Percentiles rank a stretch among this genome's conserved stretches.
phyloP scores from a whole-genome alignment of 64 coral and sea anemone genomes.

The Platygyra sinensis region DNA sequence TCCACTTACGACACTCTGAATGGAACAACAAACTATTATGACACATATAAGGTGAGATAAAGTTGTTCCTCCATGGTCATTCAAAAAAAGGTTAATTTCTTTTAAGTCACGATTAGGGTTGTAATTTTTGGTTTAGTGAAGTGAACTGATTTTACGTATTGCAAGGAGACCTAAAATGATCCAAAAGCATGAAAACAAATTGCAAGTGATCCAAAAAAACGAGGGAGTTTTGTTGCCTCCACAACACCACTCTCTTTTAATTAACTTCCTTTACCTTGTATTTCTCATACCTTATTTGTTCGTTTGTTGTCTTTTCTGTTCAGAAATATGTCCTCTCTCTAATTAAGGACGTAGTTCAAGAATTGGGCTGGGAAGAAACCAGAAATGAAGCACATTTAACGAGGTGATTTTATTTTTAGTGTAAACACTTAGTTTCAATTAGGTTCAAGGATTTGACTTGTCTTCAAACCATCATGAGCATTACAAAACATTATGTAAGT shows the following conservation, averaged over 20 bases:
- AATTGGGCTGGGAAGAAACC: constrained; percentile 50
- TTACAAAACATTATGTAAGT: too few relatives aligned
- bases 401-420: background rate
- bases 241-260: background rate
- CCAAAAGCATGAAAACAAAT: too few relatives aligned
- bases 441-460: too few relatives aligned
- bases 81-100: too few relatives aligned
- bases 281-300: background rate
- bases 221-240: background rate
- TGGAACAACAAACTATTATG: background rate
- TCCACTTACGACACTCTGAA: constrained; percentile 21
- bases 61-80: background rate
- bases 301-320: background rate
- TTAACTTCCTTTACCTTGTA: background rate
- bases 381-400: constrained; percentile 15
- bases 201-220: too few relatives aligned
- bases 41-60: constrained; percentile 37
- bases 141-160: too few relatives aligned
- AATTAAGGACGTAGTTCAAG: background rate
- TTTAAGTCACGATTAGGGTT: too few relatives aligned
- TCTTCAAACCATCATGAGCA: too few relatives aligned
- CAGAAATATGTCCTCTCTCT: constrained; percentile 38
- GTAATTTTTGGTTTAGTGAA: too few relatives aligned
- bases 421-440: too few relatives aligned
- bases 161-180: too few relatives aligned